Evolutionary conservation across 2,797 vertebrate species (phyloP), one percentile per base, ranked within the genome.

Genomic region (Silurus lanzhouensis): DNA sequence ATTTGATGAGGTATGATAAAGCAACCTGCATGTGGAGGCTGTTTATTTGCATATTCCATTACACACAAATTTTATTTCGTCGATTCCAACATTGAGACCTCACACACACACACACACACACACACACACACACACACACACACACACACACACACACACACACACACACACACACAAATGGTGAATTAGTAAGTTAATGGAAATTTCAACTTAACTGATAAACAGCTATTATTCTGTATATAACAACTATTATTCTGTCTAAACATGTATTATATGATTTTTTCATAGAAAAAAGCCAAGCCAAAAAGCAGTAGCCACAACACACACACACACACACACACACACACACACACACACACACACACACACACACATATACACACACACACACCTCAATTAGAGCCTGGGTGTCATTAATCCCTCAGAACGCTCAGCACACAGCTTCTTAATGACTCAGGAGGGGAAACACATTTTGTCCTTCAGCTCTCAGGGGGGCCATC

Each of bases 391-490:
- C 22, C 57, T 77, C 63, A 79, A 72, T 79, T 77, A 80, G 22
- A 80, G n/a, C 25, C 22, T 60, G 46, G 25, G 52, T 60, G 77
- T 64, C 64, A 88, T 76, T 83, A 80, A 91, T 70, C 67, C 67
- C 78, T 17, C 79, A 81, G 55, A 80, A 84, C 5, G 67, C 84
- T 57, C 52, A 84, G 72, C 75, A 81, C 84, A 63, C 84, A 68
- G 64, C 80, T 68, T 71, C 38, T 60, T 76, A 85, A 83, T 44
- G 48, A 77, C 89, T 84, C 22, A 82, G 31, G 67, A 83, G 74
- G 87, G 63, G 81, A 78, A 48, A 91, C 84, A n/a, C 87, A 85
- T 77, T 89, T 78, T 91, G 89, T 93, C 90, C 86, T 91, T 90
- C 76, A 90, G 81, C 86, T 86, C 61, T 89, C 89, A 71, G 60